Evolutionary conservation across 1,140 invertebrate genomes (phyloP).

Genomic region (Stegodyphus dumicola): DNA sequence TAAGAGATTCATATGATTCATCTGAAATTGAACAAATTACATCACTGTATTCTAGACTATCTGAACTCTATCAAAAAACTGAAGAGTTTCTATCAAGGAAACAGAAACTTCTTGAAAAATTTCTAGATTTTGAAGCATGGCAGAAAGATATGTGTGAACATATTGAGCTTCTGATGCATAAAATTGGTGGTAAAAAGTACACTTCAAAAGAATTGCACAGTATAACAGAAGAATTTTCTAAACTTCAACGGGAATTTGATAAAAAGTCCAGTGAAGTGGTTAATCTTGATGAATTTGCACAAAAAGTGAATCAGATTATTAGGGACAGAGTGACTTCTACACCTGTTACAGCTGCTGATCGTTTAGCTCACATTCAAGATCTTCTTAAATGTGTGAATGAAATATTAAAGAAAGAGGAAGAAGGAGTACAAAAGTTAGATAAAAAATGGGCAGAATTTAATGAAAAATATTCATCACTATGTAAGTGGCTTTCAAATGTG

Average conservation of each 20-base stretch:
- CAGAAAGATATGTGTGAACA: constrained; percentile 83
- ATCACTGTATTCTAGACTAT: constrained; percentile 79
- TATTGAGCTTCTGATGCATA: constrained; percentile 82
- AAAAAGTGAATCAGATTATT: constrained; percentile 71
- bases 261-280: constrained; percentile 78
- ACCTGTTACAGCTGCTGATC: constrained; percentile 76
- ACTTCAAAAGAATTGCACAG: constrained; percentile 69
- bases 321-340: constrained; percentile 76
- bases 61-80: constrained; percentile 78
- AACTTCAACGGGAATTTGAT: constrained; percentile 75
- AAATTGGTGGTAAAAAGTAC: constrained; percentile 72
- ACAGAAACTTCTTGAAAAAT: constrained; percentile 83
- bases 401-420: constrained; percentile 9
- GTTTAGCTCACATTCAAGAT: constrained; percentile 79
- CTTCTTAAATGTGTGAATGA: constrained; percentile 28
- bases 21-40: constrained; percentile 80
- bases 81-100: constrained; percentile 74
- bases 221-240: constrained; percentile 71
- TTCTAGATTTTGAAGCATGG: constrained; percentile 84
- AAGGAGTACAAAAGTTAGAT: constrained; percentile 20
- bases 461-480: constrained; percentile 16
- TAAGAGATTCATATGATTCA: constrained; percentile 76
- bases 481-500: constrained; percentile 30
- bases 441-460: constrained; percentile 58
- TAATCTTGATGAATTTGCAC: constrained; percentile 76